Evolutionary conservation across 2,113 vertebrate species (phyloP).

Genomic region (Callipepla squamata): DNA sequence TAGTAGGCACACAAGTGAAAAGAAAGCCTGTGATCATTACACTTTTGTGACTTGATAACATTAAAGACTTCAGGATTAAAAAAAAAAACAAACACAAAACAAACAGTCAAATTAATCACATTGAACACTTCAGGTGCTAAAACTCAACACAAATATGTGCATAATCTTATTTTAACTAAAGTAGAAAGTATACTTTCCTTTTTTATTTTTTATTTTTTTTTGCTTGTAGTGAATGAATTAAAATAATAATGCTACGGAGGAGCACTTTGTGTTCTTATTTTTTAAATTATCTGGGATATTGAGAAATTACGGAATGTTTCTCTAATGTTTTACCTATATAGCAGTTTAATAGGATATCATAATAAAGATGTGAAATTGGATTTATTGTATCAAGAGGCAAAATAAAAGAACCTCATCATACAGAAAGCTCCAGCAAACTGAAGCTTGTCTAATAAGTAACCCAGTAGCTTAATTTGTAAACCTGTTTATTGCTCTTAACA

Average conservation of each 20-base stretch:
- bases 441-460: constrained; percentile 24
- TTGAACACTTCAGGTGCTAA: not conserved
- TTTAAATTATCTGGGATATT: not conserved
- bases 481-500: constrained; percentile 60
- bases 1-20: not conserved
- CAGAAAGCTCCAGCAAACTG: constrained; percentile 13
- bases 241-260: not conserved
- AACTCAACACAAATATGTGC: not conserved
- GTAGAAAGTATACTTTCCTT: not conserved
- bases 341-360: constrained; percentile 12
- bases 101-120: not conserved
- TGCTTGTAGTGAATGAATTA: not conserved
- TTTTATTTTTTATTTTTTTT: not conserved
- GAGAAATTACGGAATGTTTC: not conserved
- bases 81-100: not conserved
- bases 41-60: not conserved
- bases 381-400: constrained; percentile 35
- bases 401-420: constrained; percentile 56
- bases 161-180: not conserved
- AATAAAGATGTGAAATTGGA: constrained; percentile 41
- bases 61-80: not conserved
- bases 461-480: constrained; percentile 52
- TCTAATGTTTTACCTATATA: not conserved
- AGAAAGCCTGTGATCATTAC: not conserved
- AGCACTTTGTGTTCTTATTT: not conserved